Conservation (phyloP, 2,797 vertebrate genomes). For the Bufotes viridis region DNA sequence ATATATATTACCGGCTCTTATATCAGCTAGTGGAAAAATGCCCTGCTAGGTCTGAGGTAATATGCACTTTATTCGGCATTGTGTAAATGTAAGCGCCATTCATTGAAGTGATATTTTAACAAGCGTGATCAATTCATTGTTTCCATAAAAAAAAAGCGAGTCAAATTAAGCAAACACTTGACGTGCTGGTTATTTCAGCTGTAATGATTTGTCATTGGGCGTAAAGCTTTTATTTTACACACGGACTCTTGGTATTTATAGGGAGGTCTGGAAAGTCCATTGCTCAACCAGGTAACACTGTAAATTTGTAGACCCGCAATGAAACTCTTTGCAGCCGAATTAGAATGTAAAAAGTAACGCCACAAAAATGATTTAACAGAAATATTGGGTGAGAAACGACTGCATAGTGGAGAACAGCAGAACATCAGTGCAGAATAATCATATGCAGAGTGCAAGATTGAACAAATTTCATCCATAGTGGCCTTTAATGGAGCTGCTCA, state of each 20-base stretch:
- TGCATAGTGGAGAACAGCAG: background rate
- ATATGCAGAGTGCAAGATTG: background rate
- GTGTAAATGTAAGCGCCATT: background rate
- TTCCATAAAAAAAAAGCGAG: background rate
- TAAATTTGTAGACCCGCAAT: slow-evolving; percentile 3
- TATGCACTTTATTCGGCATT: background rate
- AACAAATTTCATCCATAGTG: background rate
- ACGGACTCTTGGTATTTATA: slow-evolving; percentile 4
- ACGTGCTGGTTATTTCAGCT: slow-evolving; percentile 27
- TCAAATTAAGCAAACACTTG: slow-evolving; percentile 5
- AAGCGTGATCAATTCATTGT: slow-evolving; percentile 14
- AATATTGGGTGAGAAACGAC: background rate
- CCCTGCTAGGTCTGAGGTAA: background rate
- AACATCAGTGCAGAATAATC: background rate
- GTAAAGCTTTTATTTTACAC: slow-evolving; percentile 25
- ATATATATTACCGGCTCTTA: background rate
- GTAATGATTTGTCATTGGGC: background rate
- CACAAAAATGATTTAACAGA: slow-evolving; percentile 3
- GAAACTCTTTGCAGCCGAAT: background rate
- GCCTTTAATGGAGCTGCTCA: background rate
- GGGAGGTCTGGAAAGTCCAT: slow-evolving; percentile 23
- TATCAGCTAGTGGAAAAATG: background rate
- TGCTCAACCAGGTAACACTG: background rate
- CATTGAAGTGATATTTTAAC: slow-evolving; percentile 21
- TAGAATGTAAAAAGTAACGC: background rate